Base-by-base conservation (phyloP, 2,113 vertebrate species). In the Smithornis capensis region DNA sequence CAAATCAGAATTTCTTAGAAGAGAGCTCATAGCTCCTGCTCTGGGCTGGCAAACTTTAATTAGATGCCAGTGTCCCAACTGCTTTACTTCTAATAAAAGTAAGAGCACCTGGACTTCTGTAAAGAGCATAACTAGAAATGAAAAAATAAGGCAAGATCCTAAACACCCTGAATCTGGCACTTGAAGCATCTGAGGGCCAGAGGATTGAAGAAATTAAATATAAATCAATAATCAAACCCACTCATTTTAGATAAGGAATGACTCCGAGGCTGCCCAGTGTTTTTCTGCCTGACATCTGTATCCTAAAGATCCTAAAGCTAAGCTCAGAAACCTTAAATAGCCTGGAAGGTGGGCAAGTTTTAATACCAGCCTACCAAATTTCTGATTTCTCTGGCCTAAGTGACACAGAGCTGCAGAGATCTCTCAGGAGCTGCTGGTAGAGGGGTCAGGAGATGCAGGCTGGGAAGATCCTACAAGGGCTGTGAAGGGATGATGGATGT, bases 331-430 rank as follows among this genome's bases (percentile, higher is more conserved):
- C 8, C 7, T 47, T 31, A 79, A 82, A 13, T 27, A 50, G 10
- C 0, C 0, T 37, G 22, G 38, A 57, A 55, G 19, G 35, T 7
- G 3, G 8, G 10, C 23, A 75, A 45, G 22, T 44, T 77, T 92
- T 37, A 42, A 5, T 7, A 24, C 27, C 8, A 52, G 17, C 14
- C 47, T 49, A 22, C 7, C 53, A 17, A 3, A 37, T 5, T 35
- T 60, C 28, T 59, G 3, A 27, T 56, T 35, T 84, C 19, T 27
- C 21, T 59, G 23, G 14, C 4, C 24, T n/a, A 38, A 19, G 60
- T 1, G 10, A 21, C 29, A 68, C 9, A 40, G 12, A 35, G 14
- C 28, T 67, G 16, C 73, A 40, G n/a, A 50, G 37, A 19, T 14
- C n/a, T 68, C 29, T 65, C 57, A 47, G 50, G 21, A 89, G 6